phyloP scores from a whole-genome alignment of 2,113 vertebrate genomes.

The Monopterus albus region DNA sequence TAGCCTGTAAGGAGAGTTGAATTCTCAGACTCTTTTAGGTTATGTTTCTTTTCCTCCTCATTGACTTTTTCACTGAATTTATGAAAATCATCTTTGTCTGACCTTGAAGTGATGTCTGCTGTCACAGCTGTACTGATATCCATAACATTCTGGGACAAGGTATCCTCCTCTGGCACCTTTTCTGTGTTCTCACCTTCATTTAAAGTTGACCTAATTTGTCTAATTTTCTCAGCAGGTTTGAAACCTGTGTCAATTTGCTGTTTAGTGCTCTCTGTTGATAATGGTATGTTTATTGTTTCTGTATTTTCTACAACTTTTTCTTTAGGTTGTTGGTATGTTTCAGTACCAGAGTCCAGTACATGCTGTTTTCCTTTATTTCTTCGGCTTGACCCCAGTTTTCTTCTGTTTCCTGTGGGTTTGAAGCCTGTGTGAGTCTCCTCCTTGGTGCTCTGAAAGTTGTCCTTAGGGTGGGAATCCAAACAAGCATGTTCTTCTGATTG shows the following conservation, averaged over 20 bases:
- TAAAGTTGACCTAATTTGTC: not conserved
- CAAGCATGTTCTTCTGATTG: slow-evolving; percentile 15
- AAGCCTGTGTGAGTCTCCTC: not conserved
- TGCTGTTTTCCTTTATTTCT: slow-evolving; percentile 44
- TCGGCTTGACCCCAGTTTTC: slow-evolving; percentile 67
- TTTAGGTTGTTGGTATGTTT: not conserved
- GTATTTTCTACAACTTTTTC: slow-evolving; percentile 4
- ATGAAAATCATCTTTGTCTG: not conserved
- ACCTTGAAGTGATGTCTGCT: not conserved
- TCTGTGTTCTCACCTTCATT: slow-evolving; percentile 1
- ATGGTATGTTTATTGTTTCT: not conserved
- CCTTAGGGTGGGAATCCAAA: slow-evolving; percentile 10
- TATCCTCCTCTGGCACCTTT: not conserved
- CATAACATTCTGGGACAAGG: not conserved
- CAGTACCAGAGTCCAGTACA: not conserved
- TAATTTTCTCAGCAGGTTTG: not conserved
- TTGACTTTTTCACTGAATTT: not conserved
- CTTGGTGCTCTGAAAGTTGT: slow-evolving; percentile 5
- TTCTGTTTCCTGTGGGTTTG: slow-evolving; percentile 24
- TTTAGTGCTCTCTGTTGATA: not conserved
- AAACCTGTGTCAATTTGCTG: not conserved
- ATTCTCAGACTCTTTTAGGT: not conserved
- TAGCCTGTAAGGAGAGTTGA: not conserved
- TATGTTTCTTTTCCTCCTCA: slow-evolving; percentile 1
- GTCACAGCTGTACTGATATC: not conserved